Percentiles rank a stretch among this genome's conserved stretches.
Conservation (phyloP, 2,113 vertebrate genomes). For the Gymnorhina tibicen region DNA sequence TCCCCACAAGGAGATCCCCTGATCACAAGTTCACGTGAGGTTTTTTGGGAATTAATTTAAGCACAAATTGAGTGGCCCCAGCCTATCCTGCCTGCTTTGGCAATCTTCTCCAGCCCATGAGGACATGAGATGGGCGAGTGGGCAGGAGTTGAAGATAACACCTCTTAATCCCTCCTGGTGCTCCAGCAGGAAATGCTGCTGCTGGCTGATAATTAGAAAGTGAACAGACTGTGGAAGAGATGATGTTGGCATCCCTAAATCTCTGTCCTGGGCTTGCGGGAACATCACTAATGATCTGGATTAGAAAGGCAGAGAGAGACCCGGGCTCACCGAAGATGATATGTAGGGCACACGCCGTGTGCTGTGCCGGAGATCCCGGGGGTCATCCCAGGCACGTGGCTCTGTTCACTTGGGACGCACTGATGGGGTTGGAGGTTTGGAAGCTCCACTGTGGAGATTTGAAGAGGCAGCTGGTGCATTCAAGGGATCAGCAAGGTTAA, state of each 20-base stretch:
- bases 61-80: background rate
- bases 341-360: background rate
- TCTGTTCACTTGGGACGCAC: rapidly evolving
- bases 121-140: background rate
- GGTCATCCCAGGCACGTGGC: rapidly evolving
- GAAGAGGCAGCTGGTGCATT: background rate
- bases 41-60: background rate
- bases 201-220: background rate
- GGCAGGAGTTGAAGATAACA: background rate
- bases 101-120: background rate
- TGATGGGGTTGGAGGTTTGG: background rate
- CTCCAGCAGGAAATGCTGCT: background rate
- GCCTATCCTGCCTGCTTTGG: background rate
- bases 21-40: background rate
- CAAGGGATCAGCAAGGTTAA: background rate
- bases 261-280: background rate
- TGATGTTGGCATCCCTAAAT: background rate
- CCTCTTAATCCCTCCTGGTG: background rate
- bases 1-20: background rate
- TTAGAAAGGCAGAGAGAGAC: background rate
- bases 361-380: background rate
- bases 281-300: background rate
- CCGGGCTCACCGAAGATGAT: rapidly evolving
- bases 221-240: background rate
- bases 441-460: background rate